Conservation (phyloP, 2,113 vertebrate species). For the Ochotona curzoniae region DNA sequence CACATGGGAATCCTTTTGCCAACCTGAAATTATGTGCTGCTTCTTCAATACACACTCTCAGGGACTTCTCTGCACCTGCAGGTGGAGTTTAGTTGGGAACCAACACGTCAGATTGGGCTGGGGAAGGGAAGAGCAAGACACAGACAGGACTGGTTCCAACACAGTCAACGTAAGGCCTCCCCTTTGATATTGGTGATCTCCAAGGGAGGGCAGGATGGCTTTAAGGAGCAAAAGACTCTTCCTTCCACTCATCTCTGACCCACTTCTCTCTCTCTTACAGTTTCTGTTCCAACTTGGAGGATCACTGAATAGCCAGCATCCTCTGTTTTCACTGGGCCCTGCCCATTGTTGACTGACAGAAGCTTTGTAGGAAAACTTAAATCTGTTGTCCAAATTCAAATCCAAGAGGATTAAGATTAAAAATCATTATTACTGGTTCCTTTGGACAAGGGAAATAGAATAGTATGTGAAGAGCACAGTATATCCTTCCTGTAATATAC, state of each 20-base stretch:
- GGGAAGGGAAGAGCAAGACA: background rate
- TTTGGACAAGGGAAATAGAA: background rate
- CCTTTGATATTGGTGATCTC: background rate
- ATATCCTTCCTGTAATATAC: background rate
- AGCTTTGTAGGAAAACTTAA: background rate
- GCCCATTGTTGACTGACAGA: background rate
- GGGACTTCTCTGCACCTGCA: background rate
- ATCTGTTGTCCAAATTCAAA: slow-evolving; percentile 35
- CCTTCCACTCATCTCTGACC: background rate
- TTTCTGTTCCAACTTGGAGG: background rate
- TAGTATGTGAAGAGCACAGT: background rate
- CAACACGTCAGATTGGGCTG: background rate
- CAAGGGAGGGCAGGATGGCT: no score
- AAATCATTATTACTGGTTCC: background rate
- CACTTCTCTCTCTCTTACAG: background rate
- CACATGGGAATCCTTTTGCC: background rate
- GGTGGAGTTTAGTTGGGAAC: background rate
- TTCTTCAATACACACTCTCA: background rate
- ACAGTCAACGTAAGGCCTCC: background rate
- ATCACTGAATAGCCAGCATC: background rate
- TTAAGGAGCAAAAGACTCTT: background rate
- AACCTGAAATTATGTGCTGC: background rate
- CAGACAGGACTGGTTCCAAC: background rate
- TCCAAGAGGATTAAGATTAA: background rate
- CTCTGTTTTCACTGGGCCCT: background rate